These are phyloP conservation scores for Danionella cerebrum DNA, from an alignment of 2,113 vertebrate genomes.

Conservation along the genomic window DNA sequence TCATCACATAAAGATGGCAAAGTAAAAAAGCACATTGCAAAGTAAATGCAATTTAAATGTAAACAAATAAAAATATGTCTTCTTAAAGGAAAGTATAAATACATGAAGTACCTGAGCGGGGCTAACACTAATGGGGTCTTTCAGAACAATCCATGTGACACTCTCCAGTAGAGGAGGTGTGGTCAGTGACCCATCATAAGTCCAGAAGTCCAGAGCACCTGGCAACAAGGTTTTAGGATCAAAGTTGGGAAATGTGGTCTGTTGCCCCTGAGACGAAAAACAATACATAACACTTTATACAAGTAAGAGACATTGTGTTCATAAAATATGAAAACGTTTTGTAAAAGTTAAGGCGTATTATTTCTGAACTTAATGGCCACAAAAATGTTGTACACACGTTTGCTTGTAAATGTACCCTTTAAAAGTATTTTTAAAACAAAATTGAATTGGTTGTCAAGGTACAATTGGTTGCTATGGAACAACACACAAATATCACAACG, in stretches of 20 bases:
- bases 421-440: too few relatives aligned
- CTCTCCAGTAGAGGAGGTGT: slow-evolving; percentile 86
- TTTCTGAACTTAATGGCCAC: too few relatives aligned
- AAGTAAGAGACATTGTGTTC: background rate
- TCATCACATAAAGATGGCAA: too few relatives aligned
- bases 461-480: too few relatives aligned
- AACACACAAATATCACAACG: too few relatives aligned
- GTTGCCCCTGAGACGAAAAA: slow-evolving; percentile 80
- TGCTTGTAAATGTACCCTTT: too few relatives aligned
- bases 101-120: slow-evolving; percentile 69
- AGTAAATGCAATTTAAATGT: background rate
- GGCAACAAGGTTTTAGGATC: slow-evolving; percentile 78
- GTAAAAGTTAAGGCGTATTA: background rate
- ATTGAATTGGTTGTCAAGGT: too few relatives aligned
- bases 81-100: background rate
- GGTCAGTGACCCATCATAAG: slow-evolving; percentile 87
- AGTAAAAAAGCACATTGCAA: too few relatives aligned
- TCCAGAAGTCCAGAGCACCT: slow-evolving; percentile 74
- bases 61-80: background rate
- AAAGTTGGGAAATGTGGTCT: slow-evolving; percentile 71
- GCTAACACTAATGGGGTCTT: slow-evolving; percentile 76
- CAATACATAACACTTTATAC: too few relatives aligned
- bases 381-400: too few relatives aligned
- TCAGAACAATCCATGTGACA: slow-evolving; percentile 86
- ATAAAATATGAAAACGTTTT: background rate